A percentile compares a stretch with the other conserved stretches of the same genome.
These are phyloP conservation scores for Silvanus unidentatus DNA, from an alignment of 2,888 invertebrate genomes.

Conservation along the genomic window DNA sequence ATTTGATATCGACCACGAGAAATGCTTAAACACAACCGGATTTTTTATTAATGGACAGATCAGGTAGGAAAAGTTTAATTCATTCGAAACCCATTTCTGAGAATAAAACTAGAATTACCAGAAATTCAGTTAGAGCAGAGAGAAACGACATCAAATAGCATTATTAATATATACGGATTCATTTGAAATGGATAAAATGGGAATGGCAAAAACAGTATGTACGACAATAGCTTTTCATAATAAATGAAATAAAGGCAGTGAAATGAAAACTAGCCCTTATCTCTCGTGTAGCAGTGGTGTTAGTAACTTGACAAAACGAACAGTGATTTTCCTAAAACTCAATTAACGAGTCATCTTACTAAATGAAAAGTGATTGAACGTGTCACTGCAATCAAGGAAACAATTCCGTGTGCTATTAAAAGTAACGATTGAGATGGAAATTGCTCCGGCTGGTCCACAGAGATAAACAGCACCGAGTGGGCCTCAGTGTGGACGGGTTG, in stretches of 20 bases:
- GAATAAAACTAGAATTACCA: slow-evolving; percentile 21
- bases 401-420: slow-evolving; percentile 47
- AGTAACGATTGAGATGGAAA: slow-evolving; percentile 50
- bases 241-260: slow-evolving; percentile 1
- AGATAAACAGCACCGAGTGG: slow-evolving; percentile 43
- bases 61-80: slow-evolving; percentile 30
- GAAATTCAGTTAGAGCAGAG: not conserved
- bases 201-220: no score
- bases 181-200: no score
- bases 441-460: slow-evolving; percentile 45
- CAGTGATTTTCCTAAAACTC: slow-evolving; percentile 44
- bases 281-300: slow-evolving; percentile 33
- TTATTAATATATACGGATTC: no score
- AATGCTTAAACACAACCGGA: slow-evolving; percentile 21
- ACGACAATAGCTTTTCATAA: no score
- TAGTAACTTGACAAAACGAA: slow-evolving; percentile 35
- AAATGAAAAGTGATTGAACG: slow-evolving; percentile 49
- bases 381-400: slow-evolving; percentile 48
- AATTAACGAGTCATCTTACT: slow-evolving; percentile 48
- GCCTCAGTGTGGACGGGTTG: slow-evolving; percentile 28
- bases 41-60: slow-evolving; percentile 38
- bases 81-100: slow-evolving; percentile 33
- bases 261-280: slow-evolving; percentile 29
- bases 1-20: slow-evolving; percentile 31
- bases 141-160: no score